A percentile compares a stretch with the other conserved stretches of the same genome.
Conservation (phyloP, 2,113 vertebrate genomes). For the Anseranas semipalmata region DNA sequence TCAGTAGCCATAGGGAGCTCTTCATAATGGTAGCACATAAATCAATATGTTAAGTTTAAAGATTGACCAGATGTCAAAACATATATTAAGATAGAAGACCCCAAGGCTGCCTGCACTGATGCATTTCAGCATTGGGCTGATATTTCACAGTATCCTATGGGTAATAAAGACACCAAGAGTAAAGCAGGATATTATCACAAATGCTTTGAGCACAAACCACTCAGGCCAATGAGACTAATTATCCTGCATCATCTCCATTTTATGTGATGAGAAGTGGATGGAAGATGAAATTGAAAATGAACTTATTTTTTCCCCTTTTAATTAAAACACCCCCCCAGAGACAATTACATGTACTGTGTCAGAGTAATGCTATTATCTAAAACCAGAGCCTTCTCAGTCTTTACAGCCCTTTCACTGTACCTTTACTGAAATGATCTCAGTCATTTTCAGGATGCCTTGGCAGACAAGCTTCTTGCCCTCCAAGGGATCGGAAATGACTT, state of each 20-base stretch:
- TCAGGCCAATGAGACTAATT: slow-evolving; percentile 5
- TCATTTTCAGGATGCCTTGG: neutral
- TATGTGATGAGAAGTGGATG: neutral
- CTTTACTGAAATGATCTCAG: neutral
- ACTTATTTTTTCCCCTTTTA: neutral
- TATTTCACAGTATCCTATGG: neutral
- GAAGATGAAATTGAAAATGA: slow-evolving; percentile 1
- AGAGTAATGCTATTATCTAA: neutral
- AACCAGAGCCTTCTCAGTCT: neutral
- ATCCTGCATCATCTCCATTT: neutral
- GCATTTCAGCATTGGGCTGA: neutral
- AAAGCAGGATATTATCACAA: neutral
- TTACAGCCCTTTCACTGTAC: neutral
- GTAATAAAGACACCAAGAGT: neutral
- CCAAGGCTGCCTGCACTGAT: neutral
- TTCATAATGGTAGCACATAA: neutral
- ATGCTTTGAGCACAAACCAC: neutral
- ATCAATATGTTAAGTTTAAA: slow-evolving; percentile 10
- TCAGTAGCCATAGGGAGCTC: neutral
- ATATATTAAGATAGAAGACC: neutral
- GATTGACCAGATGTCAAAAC: neutral
- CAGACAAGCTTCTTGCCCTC: neutral
- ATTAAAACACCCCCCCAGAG: neutral
- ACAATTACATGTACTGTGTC: neutral
- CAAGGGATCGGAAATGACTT: neutral